Evolutionary conservation across 1,140 invertebrate species (phyloP), one percentile per base, ranked within the genome.

Genomic region (Drosophila rufa): DNA sequence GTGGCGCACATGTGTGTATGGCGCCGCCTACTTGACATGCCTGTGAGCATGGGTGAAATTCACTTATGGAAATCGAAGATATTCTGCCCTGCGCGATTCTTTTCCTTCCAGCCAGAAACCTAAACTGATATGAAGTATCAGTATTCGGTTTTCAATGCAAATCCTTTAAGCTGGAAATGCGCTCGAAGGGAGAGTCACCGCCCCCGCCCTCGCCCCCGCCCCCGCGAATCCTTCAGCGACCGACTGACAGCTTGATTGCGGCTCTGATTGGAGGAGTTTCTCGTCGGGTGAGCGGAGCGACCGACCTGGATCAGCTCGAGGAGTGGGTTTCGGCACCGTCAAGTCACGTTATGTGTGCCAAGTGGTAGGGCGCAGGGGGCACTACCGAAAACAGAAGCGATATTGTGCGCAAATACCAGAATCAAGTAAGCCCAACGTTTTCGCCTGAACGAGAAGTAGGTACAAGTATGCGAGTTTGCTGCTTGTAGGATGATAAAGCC

Each of bases 101-200:
- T 60, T 36, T 36, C 40, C 50, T 60, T 53, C 40, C 56, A 27
- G 58, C 67, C 53, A 80, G 65, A 69, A 76, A 87, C 89, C 85
- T 90, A 90, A 87, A 87, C 84, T 90, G 85, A 84, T 84, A 89
- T 87, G 84, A 75, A 89, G 84, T 87, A 87, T 90, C 80, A 87
- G 76, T 81, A 89, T 84, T 89, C 84, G 60, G 84, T 80, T 81
- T 84, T 87, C 84, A 84, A 84, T 84, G 85, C 84, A 87, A 87
- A 87, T 87, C 84, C 80, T 90, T 84, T 87, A 89, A 87, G 84
- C 85, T 73, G 73, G 48, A 87, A 89, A 89, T 87, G 84, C 84
- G 80, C 80, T 80, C 50, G 65, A 58, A 64, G 62, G 64, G 64
- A 66, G 17, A 45, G 48, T 38, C 25, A 9, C 12, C n/a, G 7